Percentiles rank a stretch among this genome's conserved stretches.
Evolutionary conservation across 2,113 vertebrate genomes (phyloP).

Genomic region (Camelus dromedarius): DNA sequence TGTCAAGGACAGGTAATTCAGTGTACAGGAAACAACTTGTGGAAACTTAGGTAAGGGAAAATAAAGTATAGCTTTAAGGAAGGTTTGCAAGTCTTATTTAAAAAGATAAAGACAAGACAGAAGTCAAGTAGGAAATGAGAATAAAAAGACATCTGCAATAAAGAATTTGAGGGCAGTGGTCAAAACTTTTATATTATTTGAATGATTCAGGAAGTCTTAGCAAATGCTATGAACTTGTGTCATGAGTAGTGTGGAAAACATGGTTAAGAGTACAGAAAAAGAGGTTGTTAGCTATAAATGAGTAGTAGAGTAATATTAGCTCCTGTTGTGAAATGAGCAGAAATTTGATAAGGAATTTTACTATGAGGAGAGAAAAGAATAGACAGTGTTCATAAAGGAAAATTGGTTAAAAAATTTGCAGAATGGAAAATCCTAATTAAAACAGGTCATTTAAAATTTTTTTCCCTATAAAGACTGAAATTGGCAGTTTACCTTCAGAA

Average conservation of each 20-base stretch:
- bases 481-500: constrained; percentile 43
- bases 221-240: not conserved
- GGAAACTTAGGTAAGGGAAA: not conserved
- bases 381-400: not conserved
- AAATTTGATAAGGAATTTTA: constrained; percentile 40
- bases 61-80: constrained; percentile 16
- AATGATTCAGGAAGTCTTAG: constrained; percentile 5
- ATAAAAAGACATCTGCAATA: not conserved
- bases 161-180: not conserved
- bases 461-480: constrained; percentile 50
- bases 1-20: constrained; percentile 20
- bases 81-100: constrained; percentile 25
- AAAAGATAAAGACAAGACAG: constrained; percentile 15
- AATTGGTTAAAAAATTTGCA: not conserved
- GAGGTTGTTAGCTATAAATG: not conserved
- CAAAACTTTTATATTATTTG: constrained; percentile 53
- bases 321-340: constrained; percentile 20
- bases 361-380: constrained; percentile 4
- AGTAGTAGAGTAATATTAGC: not conserved
- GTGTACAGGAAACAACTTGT: not conserved
- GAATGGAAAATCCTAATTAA: constrained; percentile 20
- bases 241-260: not conserved
- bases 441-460: not conserved
- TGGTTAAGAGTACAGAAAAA: not conserved
- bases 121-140: constrained; percentile 39